phyloP scores from a whole-genome alignment of 2,113 vertebrate species.

The Seriola rivoliana region DNA sequence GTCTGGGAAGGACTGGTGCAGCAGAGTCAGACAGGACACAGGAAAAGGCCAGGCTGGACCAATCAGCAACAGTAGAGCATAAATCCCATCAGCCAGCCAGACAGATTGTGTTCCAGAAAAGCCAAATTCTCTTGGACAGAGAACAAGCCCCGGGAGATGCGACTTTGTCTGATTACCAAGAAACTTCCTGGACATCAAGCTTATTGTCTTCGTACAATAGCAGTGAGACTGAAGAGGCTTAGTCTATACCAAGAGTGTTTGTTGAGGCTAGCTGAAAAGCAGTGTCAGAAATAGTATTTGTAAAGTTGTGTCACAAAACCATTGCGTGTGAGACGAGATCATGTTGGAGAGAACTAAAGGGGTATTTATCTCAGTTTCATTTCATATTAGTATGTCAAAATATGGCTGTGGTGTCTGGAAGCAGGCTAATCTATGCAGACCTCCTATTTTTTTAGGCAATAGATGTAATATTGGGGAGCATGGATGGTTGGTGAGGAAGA shows the following conservation, averaged over 20 bases:
- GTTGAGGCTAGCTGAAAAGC: slow-evolving; percentile 8
- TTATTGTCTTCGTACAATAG: slow-evolving; percentile 39
- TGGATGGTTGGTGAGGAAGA: slow-evolving; percentile 32
- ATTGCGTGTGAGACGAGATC: slow-evolving; percentile 2
- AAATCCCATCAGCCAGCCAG: slow-evolving; percentile 62
- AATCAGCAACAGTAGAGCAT: slow-evolving; percentile 59
- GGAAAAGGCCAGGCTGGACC: slow-evolving; percentile 59
- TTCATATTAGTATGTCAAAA: slow-evolving; percentile 39
- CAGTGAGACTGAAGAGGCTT: slow-evolving; percentile 24
- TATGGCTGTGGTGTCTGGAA: slow-evolving; percentile 29
- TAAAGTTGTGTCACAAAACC: slow-evolving; percentile 30
- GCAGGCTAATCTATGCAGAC: slow-evolving; percentile 39
- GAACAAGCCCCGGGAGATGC: slow-evolving; percentile 53
- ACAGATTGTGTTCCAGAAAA: slow-evolving; percentile 59
- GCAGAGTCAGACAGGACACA: slow-evolving; percentile 62
- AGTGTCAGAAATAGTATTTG: not conserved
- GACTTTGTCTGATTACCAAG: slow-evolving; percentile 65
- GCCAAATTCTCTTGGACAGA: slow-evolving; percentile 63
- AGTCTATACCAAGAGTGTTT: slow-evolving; percentile 16
- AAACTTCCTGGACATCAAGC: slow-evolving; percentile 53
- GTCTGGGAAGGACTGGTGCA: slow-evolving; percentile 42
- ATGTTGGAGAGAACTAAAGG: slow-evolving; percentile 24
- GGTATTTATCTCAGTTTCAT: slow-evolving; percentile 35
- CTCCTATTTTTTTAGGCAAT: slow-evolving; percentile 43
- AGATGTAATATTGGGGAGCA: slow-evolving; percentile 15